These are phyloP conservation scores for Graphium colonna DNA, from an alignment of 2,888 invertebrate genomes.

Conservation along the genomic window DNA sequence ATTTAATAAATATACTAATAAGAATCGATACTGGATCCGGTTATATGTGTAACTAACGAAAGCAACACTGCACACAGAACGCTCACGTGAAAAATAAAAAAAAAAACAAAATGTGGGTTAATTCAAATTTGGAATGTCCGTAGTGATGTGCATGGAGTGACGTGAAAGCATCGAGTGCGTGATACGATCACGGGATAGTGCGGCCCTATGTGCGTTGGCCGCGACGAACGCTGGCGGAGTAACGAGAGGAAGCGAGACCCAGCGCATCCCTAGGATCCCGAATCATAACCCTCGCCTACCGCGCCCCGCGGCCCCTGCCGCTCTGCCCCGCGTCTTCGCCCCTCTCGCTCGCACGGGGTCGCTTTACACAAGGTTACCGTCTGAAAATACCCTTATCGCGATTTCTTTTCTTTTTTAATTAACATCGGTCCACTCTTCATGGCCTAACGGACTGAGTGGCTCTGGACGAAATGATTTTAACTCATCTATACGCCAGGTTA, in stretches of 20 bases:
- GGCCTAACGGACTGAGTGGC: constrained; percentile 27
- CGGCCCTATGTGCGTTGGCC: constrained; percentile 61
- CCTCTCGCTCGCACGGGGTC: constrained; percentile 68
- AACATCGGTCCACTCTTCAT: not conserved
- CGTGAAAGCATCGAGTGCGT: constrained; percentile 28
- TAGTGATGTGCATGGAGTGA: constrained; percentile 36
- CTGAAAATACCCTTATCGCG: constrained; percentile 49
- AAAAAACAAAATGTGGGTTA: constrained; percentile 6
- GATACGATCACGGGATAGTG: constrained; percentile 44
- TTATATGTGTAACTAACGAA: constrained; percentile 3
- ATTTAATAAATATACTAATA: constrained; percentile 7
- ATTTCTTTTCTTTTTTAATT: constrained; percentile 29
- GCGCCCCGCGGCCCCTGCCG: constrained; percentile 54
- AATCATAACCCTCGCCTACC: constrained; percentile 74
- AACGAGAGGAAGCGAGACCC: constrained; percentile 77
- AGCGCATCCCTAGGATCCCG: constrained; percentile 80
- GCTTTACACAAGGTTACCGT: constrained; percentile 58
- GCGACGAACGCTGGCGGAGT: constrained; percentile 72
- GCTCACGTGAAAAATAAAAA: constrained; percentile 16
- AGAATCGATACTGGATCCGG: constrained; percentile 7
- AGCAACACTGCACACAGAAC: constrained; percentile 25
- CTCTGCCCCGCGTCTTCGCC: constrained; percentile 69
- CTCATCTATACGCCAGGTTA: too few species aligned
- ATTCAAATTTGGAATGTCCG: constrained; percentile 31
- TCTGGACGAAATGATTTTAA: constrained; percentile 32